Conservation (phyloP, 1,140 invertebrate species). For the Atta texana region DNA sequence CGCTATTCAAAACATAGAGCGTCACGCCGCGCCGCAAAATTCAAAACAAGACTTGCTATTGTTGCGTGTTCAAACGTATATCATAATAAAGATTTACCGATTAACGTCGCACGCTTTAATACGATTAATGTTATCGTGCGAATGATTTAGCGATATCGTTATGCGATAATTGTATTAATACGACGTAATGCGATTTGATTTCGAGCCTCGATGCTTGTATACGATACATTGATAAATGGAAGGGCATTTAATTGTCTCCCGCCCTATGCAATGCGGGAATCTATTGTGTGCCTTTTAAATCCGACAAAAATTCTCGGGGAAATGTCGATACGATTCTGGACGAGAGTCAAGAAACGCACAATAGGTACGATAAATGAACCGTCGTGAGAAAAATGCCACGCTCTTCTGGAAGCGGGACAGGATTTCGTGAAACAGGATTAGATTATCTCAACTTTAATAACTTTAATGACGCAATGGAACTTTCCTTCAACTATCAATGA, state of each 20-base stretch:
- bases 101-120: neutral
- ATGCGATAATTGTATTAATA: slow-evolving; percentile 5
- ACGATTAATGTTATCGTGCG: neutral
- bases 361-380: neutral
- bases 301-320: neutral
- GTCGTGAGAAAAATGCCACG: neutral
- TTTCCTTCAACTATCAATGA: neutral
- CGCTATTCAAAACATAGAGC: neutral
- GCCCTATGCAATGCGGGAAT: neutral
- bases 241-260: neutral
- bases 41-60: neutral
- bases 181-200: slow-evolving; percentile 11
- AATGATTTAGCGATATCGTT: neutral
- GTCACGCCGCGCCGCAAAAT: neutral
- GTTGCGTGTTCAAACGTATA: neutral
- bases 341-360: neutral
- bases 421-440: neutral
- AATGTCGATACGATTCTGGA: neutral
- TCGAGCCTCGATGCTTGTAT: neutral
- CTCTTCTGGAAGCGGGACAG: neutral
- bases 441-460: slow-evolving; percentile 1
- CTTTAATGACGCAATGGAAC: neutral
- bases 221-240: neutral
- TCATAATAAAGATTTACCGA: neutral
- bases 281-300: slow-evolving; percentile 21